Conservation (phyloP, 2,888 invertebrate genomes). For the Chrysolina americana region DNA sequence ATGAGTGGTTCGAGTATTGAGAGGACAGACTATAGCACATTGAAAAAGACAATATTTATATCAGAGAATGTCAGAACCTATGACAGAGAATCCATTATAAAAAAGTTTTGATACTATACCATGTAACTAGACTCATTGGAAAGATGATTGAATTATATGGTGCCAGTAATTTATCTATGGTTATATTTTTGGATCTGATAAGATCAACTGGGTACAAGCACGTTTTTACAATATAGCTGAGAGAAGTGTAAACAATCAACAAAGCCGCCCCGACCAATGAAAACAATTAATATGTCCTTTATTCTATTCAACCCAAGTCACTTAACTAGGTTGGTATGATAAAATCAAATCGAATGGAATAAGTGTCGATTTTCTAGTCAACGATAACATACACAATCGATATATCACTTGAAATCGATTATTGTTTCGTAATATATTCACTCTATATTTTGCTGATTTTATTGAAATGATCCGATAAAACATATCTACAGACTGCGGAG, state of each 20-base stretch:
- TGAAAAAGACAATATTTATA: too few species aligned
- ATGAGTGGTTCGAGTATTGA: too few species aligned
- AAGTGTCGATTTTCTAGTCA: background rate
- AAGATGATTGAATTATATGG: background rate
- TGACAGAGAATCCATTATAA: too few species aligned
- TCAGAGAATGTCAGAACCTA: too few species aligned
- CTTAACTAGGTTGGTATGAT: background rate
- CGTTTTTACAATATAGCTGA: background rate
- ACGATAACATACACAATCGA: background rate
- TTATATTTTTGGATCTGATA: background rate
- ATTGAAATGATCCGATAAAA: background rate
- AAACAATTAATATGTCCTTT: background rate
- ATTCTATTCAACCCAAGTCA: conserved; percentile 2
- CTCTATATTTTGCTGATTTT: background rate
- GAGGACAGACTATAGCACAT: too few species aligned
- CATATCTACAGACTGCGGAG: background rate
- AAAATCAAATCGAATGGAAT: background rate
- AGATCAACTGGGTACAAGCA: background rate
- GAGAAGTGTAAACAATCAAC: conserved; percentile 13
- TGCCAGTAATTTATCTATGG: conserved; percentile 1
- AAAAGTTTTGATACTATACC: too few species aligned
- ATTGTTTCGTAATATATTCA: background rate
- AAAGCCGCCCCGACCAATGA: conserved; percentile 1
- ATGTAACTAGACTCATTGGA: background rate
- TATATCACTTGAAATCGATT: background rate